These are phyloP conservation scores for Schlechtendalia chinensis DNA, from an alignment of 1,140 invertebrate genomes.

Conservation along the genomic window DNA sequence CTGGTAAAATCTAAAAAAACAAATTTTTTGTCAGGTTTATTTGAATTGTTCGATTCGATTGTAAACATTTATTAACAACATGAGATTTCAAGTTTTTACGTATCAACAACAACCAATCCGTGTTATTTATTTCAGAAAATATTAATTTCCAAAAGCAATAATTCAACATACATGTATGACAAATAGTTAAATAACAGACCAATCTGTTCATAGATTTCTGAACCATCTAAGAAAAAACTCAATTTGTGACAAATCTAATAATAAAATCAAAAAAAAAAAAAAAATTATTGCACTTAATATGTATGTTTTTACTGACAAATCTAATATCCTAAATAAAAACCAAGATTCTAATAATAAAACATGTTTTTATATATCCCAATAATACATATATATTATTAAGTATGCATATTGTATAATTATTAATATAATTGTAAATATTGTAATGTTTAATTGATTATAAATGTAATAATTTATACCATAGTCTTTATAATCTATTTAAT, in stretches of 20 bases:
- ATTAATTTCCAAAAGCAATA: conserved; percentile 1
- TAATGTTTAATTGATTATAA: conserved; percentile 6
- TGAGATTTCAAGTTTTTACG: not conserved
- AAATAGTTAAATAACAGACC: not conserved
- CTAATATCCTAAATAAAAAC: conserved; percentile 10
- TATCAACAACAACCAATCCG: not conserved
- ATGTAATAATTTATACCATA: not conserved
- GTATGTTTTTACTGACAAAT: not conserved
- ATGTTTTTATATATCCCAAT: not conserved
- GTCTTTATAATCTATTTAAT: not conserved
- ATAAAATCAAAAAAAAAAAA: conserved; percentile 2
- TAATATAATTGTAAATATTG: conserved; percentile 7
- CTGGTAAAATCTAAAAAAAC: no score
- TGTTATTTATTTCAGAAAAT: conserved; percentile 23
- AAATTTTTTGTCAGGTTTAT: no score
- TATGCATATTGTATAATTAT: not conserved
- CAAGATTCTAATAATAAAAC: not conserved
- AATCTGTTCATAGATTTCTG: not conserved
- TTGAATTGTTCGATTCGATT: no score
- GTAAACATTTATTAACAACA: no score
- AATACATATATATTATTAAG: not conserved
- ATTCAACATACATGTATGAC: not conserved
- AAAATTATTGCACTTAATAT: conserved; percentile 29
- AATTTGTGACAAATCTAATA: not conserved
- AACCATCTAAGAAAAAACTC: conserved; percentile 9